These are phyloP conservation scores for Eriosoma lanigerum DNA, from an alignment of 1,140 invertebrate species.

Conservation along the genomic window DNA sequence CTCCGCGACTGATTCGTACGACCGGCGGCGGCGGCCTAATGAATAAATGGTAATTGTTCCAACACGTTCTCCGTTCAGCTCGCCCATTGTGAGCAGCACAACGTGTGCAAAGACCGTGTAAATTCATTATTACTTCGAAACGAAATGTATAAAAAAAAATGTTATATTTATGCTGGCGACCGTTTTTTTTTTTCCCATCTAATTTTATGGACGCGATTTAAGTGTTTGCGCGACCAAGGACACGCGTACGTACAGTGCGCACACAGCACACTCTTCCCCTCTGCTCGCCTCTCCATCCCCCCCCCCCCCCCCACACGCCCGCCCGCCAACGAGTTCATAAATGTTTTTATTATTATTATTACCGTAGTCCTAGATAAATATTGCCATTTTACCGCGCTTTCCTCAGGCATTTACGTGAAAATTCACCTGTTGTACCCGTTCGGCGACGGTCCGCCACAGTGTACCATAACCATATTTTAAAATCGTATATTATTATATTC, in stretches of 20 bases:
- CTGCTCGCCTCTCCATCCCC: not conserved
- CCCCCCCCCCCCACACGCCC: not conserved
- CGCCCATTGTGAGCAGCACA: conserved; percentile 45
- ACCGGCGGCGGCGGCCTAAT: conserved; percentile 20
- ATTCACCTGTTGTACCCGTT: not conserved
- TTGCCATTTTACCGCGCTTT: not conserved
- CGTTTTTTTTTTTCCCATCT: conserved; percentile 47
- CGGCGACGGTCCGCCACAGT: too few species aligned
- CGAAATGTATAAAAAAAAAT: conserved; percentile 46
- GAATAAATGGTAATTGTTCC: conserved; percentile 52
- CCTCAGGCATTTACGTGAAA: not conserved
- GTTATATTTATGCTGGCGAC: conserved; percentile 49
- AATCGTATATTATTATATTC: too few species aligned
- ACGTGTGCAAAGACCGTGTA: conserved; percentile 50
- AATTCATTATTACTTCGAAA: conserved; percentile 51
- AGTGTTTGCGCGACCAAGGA: conserved; percentile 48
- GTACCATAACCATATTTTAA: too few species aligned
- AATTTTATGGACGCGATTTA: conserved; percentile 52
- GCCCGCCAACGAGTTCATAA: not conserved
- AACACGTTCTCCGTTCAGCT: conserved; percentile 38
- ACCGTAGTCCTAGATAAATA: not conserved
- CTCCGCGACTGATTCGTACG: conserved; percentile 18
- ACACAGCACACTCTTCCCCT: too few species aligned
- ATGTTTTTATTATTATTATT: conserved; percentile 1
- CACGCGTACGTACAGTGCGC: not conserved